Evolutionary conservation across 2,888 invertebrate species (phyloP).

Genomic region (Nephrotoma appendiculata): DNA sequence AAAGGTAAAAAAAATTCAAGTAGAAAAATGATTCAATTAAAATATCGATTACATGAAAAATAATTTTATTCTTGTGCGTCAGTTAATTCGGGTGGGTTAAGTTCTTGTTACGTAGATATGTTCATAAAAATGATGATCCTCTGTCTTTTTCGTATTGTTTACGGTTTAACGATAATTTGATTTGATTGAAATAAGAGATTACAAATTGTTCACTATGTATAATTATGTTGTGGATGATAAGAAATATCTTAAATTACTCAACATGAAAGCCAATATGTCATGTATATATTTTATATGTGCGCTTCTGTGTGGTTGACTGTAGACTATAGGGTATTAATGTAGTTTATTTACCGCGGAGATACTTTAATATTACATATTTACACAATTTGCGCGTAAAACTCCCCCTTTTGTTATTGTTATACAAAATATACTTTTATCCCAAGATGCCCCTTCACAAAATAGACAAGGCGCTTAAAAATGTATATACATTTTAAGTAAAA

Average conservation of each 20-base stretch:
- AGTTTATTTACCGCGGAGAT: neutral
- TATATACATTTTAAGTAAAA: neutral
- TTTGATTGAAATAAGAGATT: constrained; percentile 3
- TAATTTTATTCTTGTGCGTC: neutral
- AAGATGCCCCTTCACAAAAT: neutral
- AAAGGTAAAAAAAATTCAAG: neutral
- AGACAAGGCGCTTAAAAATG: neutral
- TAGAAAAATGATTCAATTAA: constrained; percentile 4
- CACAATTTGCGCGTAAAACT: neutral
- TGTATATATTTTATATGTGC: neutral
- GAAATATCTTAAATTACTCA: neutral
- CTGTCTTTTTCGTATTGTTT: neutral
- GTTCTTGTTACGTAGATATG: neutral
- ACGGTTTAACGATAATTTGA: constrained; percentile 1
- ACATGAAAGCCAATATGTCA: neutral
- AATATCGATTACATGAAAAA: constrained; percentile 1
- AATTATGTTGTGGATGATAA: neutral
- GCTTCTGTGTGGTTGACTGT: neutral
- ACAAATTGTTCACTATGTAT: neutral
- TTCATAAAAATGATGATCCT: neutral
- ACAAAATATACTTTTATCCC: neutral
- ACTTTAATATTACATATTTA: neutral
- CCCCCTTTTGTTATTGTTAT: neutral
- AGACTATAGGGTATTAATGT: neutral
- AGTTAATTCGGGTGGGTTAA: neutral